Evolutionary conservation across 2,797 vertebrate genomes (phyloP).

Genomic region (Capromys pilorides): DNA sequence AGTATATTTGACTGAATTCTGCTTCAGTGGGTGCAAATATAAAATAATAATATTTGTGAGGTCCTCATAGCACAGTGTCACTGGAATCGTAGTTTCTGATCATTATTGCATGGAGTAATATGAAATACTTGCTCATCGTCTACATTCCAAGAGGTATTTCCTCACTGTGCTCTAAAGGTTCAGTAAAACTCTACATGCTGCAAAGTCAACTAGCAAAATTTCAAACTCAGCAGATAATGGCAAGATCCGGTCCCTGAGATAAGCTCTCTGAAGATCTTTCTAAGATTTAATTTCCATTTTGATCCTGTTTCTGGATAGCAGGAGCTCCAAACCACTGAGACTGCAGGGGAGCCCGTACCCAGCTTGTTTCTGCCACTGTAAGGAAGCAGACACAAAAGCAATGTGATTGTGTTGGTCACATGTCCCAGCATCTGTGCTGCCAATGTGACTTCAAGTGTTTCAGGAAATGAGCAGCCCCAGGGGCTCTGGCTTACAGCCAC

Average conservation of each 20-base stretch:
- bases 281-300: constrained; percentile 36
- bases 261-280: constrained; percentile 7
- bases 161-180: neutral
- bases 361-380: neutral
- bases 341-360: neutral
- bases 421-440: constrained; percentile 21
- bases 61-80: no score
- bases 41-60: neutral
- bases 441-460: neutral
- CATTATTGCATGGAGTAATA: neutral
- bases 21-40: neutral
- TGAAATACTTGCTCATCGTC: neutral
- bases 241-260: neutral
- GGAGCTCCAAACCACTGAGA: neutral
- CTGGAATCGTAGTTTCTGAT: neutral
- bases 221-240: neutral
- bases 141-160: neutral
- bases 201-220: neutral
- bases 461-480: neutral
- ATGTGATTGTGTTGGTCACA: neutral
- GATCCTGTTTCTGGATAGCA: constrained; percentile 29
- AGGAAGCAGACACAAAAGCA: neutral
- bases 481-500: neutral
- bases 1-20: neutral
- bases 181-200: neutral